phyloP scores from a whole-genome alignment of 2,888 invertebrate species.

The Drosophila multiciliata region DNA sequence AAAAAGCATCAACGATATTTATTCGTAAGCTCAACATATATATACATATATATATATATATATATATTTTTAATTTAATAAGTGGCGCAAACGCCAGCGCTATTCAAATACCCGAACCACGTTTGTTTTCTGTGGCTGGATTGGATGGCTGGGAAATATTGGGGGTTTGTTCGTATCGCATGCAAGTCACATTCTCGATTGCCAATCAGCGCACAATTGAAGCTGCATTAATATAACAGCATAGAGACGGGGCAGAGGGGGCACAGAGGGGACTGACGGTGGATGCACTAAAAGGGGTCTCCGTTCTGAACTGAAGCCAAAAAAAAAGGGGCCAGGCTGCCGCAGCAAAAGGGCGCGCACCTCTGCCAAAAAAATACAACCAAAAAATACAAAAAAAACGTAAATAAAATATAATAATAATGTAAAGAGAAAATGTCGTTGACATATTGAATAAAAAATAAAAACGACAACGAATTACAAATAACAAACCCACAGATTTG shows the following conservation, averaged over 20 bases:
- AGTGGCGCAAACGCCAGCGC: conserved; percentile 70
- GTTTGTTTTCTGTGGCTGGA: conserved; percentile 26
- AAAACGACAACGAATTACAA: conserved; percentile 67
- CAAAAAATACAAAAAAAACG: conserved; percentile 16
- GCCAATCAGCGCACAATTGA: conserved; percentile 80
- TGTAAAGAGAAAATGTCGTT: conserved; percentile 55
- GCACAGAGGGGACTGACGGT: conserved; percentile 4
- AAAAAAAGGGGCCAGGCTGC: conserved; percentile 43
- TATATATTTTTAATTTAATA: conserved; percentile 73
- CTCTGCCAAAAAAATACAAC: conserved; percentile 51
- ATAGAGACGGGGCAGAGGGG: background rate
- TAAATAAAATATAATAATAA: conserved; percentile 22
- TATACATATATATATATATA: conserved; percentile 3
- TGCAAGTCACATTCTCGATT: conserved; percentile 81
- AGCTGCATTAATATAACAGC: conserved; percentile 77
- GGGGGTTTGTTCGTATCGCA: conserved; percentile 39
- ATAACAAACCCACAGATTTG: conserved; percentile 75
- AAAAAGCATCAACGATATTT: conserved; percentile 57
- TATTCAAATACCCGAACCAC: conserved; percentile 67
- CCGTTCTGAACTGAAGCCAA: conserved; percentile 50
- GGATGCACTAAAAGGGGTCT: conserved; percentile 3
- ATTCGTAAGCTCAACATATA: conserved; percentile 20
- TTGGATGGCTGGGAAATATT: background rate
- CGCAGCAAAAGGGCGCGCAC: conserved; percentile 58
- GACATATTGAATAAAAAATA: conserved; percentile 66